A percentile compares a stretch with the other conserved stretches of the same genome.
These are phyloP conservation scores for Nebria ingens DNA, from an alignment of 1,140 invertebrate genomes.

Conservation along the genomic window DNA sequence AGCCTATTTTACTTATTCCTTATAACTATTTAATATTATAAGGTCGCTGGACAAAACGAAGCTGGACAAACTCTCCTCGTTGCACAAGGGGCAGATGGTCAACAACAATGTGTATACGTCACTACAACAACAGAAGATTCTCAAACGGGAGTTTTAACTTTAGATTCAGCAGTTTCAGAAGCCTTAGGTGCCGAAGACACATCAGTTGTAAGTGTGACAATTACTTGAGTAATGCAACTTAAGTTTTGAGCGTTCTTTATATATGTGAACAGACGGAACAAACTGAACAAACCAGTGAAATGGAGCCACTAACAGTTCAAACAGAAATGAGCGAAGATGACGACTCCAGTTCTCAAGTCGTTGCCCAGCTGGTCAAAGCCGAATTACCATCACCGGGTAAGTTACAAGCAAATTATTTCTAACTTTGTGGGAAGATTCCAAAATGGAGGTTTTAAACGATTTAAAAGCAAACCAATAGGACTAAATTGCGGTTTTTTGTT, in stretches of 20 bases:
- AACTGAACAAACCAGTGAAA: too few relatives aligned
- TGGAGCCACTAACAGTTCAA: conserved; percentile 20
- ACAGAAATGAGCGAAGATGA: conserved; percentile 31
- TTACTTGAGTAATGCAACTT: too few relatives aligned
- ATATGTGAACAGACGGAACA: too few relatives aligned
- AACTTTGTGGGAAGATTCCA: neutral
- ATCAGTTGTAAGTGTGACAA: too few relatives aligned
- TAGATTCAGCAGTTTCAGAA: conserved; percentile 31
- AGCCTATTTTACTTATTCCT: too few relatives aligned
- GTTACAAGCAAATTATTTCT: conserved; percentile 14
- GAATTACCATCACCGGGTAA: conserved; percentile 67
- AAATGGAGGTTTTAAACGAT: neutral
- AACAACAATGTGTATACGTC: conserved; percentile 59
- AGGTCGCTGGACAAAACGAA: conserved; percentile 60
- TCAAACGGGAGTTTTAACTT: conserved; percentile 24
- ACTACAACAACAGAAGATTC: conserved; percentile 49
- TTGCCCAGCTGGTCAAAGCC: conserved; percentile 71
- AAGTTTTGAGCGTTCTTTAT: too few relatives aligned
- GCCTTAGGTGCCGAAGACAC: conserved; percentile 35
- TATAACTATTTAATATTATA: conserved; percentile 27
- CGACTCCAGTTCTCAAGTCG: conserved; percentile 54
- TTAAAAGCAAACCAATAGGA: too few relatives aligned
- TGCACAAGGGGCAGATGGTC: conserved; percentile 52
- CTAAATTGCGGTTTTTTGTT: too few relatives aligned
- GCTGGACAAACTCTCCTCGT: conserved; percentile 61